A percentile compares a stretch with the other conserved stretches of the same genome.
phyloP scores from a whole-genome alignment of 2,113 vertebrate species.

The Telmatochromis sp. region DNA sequence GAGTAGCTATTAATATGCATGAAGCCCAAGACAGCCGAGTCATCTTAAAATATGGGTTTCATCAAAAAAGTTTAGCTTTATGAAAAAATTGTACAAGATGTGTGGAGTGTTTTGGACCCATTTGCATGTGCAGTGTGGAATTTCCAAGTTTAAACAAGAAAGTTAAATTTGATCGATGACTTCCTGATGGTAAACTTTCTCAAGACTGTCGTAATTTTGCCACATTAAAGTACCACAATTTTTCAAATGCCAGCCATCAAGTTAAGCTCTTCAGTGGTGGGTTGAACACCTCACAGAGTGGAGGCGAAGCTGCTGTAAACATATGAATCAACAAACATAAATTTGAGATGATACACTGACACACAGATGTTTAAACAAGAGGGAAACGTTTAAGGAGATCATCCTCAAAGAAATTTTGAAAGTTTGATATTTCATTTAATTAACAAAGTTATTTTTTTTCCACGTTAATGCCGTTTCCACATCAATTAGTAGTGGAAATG shows the following conservation, averaged over 20 bases:
- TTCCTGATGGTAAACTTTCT: background rate
- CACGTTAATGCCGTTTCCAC: background rate
- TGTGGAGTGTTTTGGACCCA: background rate
- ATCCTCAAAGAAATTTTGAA: background rate
- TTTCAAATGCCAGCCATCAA: background rate
- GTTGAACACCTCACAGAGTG: background rate
- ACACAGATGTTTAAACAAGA: background rate
- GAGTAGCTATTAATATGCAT: background rate
- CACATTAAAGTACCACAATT: background rate
- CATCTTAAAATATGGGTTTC: background rate
- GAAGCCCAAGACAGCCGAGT: background rate
- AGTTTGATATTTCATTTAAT: background rate
- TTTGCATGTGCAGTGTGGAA: background rate
- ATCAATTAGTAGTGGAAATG: background rate
- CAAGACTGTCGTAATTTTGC: background rate
- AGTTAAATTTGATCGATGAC: background rate
- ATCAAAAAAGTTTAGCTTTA: background rate
- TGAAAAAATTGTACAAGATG: background rate
- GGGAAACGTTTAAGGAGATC: background rate
- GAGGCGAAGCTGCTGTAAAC: background rate
- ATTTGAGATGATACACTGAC: background rate
- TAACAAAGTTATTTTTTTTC: background rate
- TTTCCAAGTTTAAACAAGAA: background rate
- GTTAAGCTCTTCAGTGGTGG: background rate
- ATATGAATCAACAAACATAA: background rate